Evolutionary conservation across 2,888 invertebrate species (phyloP), one percentile per base, ranked within the genome.

Genomic region (Magallana nippona): DNA sequence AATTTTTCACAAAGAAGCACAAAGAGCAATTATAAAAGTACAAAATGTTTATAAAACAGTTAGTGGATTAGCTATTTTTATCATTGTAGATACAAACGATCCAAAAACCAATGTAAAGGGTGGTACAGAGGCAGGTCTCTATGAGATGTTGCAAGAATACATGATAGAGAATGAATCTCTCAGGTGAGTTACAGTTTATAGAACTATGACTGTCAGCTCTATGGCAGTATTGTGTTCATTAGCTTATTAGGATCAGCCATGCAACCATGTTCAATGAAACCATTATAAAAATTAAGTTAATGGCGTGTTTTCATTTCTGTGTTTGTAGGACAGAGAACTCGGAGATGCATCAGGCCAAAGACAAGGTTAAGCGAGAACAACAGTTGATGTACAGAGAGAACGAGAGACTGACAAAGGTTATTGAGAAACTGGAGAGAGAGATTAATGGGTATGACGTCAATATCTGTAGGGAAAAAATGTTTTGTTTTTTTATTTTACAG

Each of bases 321-420:
- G 17, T 22, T 56, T 79, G 56, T 82, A 95, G 98, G 77, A 96
- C 96, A 27, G 98, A 98, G 94, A 98, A 98, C 94, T 95, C 96
- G 1, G 98, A 98, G 89, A 95, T 98, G 82, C 94, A 98, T 96
- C 94, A 95, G 95, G 58, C 96, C 0, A 95, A 97, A 79, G 98
- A 98, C 93, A 96, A 96, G 88, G 95, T 98, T 86, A 95, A 97
- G 88, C 95, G 98, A 15, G 98, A 98, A 94, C 98, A 98, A 93
- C 98, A 98, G 94, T 94, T 97, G 60, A 96, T 98, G 55, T 97
- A 97, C 92, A 95, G 97, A 83, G 98, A 98, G 94, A 98, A 98
- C 92, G 98, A 98, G 93, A 95, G 97, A 82, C 95, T 98, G 85
- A 94, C 97, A 82, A 97, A 97, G 94, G 97, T 98, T 94, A 94